Evolutionary conservation across 2,797 vertebrate genomes (phyloP), one percentile per base, ranked within the genome.

Genomic region (Microctenopoma lineatum): DNA sequence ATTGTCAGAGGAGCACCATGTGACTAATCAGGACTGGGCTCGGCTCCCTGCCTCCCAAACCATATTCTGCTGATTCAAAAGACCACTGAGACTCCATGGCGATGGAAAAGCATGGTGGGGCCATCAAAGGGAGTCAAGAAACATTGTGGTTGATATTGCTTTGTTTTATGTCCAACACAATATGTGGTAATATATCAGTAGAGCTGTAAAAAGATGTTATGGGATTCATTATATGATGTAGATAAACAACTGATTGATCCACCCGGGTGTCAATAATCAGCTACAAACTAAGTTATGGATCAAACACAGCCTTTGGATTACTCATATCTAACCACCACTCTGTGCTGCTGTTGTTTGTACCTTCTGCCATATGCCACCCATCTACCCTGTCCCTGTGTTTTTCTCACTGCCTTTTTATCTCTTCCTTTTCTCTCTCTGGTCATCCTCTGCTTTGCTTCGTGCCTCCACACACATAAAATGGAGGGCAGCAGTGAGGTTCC

Each of bases 401-500:
- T 59, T 54, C 74, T 73, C 47, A 21, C 50, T 69, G 66, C 66
- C 63, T 79, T 81, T 82, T 84, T 81, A 86, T 90, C 77, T 74
- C 71, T 70, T 74, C 67, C 59, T 67, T 79, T 73, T 85, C 76
- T 73, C 75, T 84, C 86, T 84, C 83, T 75, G 92, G 92, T 93
- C 92, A 93, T 81, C 85, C 81, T 67, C 70, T 18, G 80, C 79
- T 64, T 87, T 82, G 84, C 81, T 90, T 73, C 70, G 66, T 79
- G 65, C 77, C 85, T 89, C 77, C 81, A 75, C 83, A 89, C 78
- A 87, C 84, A 92, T 89, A 90, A 92, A 90, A 91, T 89, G 89
- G 90, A 92, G 92, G 93, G 93, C 89, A 93, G 91, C 92, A 89
- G 92, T 89, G 94, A 95, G 95, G 95, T 95, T 96, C 96, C 96